Conservation (phyloP, 2,888 invertebrate species). For the Drepana falcataria region DNA sequence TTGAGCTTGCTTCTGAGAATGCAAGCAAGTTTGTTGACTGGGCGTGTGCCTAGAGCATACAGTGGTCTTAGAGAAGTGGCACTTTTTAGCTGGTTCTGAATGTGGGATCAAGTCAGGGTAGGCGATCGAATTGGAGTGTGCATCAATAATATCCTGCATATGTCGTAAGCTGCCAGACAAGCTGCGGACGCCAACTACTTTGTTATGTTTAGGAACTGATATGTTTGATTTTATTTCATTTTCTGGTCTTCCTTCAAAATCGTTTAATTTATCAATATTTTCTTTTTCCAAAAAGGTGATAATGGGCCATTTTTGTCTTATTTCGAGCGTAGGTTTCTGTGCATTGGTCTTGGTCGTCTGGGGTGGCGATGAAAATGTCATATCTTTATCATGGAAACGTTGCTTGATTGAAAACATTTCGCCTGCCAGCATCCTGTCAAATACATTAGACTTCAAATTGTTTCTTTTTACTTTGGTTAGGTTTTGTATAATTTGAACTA, state of each 20-base stretch:
- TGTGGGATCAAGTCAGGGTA: neutral
- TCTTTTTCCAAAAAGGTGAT: constrained; percentile 27
- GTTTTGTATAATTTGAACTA: constrained; percentile 27
- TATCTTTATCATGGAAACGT: constrained; percentile 40
- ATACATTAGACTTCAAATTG: constrained; percentile 48
- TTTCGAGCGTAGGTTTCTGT: constrained; percentile 42
- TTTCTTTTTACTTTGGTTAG: constrained; percentile 18
- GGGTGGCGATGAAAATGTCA: constrained; percentile 19
- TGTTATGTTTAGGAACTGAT: constrained; percentile 21
- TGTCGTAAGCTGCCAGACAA: constrained; percentile 20
- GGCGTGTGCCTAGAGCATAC: neutral
- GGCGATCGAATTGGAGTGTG: neutral
- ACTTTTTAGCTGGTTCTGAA: neutral
- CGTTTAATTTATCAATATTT: constrained; percentile 7
- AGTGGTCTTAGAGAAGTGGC: neutral
- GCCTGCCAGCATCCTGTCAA: constrained; percentile 56
- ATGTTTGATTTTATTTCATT: constrained; percentile 6
- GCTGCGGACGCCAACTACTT: constrained; percentile 53
- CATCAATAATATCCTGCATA: neutral
- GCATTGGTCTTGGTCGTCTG: constrained; percentile 27
- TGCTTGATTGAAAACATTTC: constrained; percentile 57
- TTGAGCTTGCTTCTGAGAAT: neutral
- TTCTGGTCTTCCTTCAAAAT: neutral
- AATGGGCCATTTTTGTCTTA: constrained; percentile 52
- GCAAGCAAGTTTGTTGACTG: neutral